Conservation (phyloP, 2,888 invertebrate species). For the Lamellibrachia satsuma region DNA sequence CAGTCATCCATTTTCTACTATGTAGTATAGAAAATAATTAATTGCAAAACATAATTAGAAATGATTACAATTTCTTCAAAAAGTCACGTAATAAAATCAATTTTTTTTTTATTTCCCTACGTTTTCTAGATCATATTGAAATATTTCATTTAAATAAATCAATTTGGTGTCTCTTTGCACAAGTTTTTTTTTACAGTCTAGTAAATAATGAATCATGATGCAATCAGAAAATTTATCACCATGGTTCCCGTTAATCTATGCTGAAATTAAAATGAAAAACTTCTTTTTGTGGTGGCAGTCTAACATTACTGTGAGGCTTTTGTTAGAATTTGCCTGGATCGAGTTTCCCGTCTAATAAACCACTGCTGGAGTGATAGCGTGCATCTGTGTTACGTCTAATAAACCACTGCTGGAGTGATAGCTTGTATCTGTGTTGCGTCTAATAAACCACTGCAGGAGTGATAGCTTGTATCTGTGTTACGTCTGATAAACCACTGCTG, state of each 20-base stretch:
- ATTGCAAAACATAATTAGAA: not conserved
- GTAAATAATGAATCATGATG: not conserved
- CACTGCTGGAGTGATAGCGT: not conserved
- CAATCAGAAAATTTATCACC: constrained; percentile 17
- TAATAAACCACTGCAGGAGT: not conserved
- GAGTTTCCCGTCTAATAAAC: not conserved
- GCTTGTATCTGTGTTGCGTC: not conserved
- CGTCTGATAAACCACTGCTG: not conserved
- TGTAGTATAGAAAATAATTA: not conserved
- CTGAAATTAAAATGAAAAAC: not conserved
- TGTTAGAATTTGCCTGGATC: not conserved
- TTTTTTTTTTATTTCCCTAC: not conserved
- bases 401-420: not conserved
- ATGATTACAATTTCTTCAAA: not conserved
- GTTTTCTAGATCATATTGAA: not conserved
- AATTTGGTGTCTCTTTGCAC: not conserved
- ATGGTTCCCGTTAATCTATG: not conserved
- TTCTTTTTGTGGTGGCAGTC: not conserved
- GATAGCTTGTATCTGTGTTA: not conserved
- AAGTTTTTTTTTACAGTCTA: not conserved
- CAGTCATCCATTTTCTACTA: not conserved
- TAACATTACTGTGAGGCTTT: not conserved
- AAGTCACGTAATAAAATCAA: not conserved
- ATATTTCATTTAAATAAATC: not conserved
- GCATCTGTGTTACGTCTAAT: not conserved